Percentiles rank a stretch among this genome's conserved stretches.
Evolutionary conservation across 1,140 invertebrate genomes (phyloP).

Genomic region (Tetramorium simillimum): DNA sequence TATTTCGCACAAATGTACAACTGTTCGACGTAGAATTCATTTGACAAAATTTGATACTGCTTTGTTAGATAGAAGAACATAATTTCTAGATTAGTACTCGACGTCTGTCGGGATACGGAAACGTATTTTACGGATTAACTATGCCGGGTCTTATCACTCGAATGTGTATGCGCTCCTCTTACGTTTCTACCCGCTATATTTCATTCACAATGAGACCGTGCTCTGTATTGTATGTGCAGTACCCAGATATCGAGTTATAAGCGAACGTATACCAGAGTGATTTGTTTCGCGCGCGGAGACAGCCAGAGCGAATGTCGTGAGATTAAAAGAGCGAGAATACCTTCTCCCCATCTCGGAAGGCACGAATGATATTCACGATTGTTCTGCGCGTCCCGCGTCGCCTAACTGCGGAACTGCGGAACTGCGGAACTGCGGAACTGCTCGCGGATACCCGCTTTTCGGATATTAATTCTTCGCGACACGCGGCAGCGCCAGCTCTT

Average conservation of each 20-base stretch:
- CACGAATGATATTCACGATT: conserved; percentile 43
- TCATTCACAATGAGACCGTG: conserved; percentile 43
- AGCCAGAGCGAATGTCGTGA: conserved; percentile 27
- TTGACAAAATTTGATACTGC: neutral
- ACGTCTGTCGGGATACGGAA: conserved; percentile 1
- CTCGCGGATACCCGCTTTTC: conserved; percentile 26
- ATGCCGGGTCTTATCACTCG: conserved; percentile 14
- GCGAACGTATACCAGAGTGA: conserved; percentile 41
- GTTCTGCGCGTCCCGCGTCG: conserved; percentile 31
- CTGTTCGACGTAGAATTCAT: neutral
- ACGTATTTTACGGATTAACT: conserved; percentile 31
- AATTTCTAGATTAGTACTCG: conserved; percentile 16
- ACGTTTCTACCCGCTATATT: conserved; percentile 16
- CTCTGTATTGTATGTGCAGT: conserved; percentile 28
- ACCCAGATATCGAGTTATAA: conserved; percentile 51
- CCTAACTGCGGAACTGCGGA: too few species aligned
- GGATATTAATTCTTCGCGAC: conserved; percentile 36
- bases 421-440: neutral
- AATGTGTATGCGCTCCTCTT: conserved; percentile 28
- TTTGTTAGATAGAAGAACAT: neutral
- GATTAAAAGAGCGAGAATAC: conserved; percentile 57
- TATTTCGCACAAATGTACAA: neutral
- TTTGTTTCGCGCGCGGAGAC: conserved; percentile 46
- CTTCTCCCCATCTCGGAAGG: conserved; percentile 10
- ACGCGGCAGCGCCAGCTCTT: neutral